Evolutionary conservation across 2,113 vertebrate species (phyloP).

Genomic region (Gasterosteus nipponicus): DNA sequence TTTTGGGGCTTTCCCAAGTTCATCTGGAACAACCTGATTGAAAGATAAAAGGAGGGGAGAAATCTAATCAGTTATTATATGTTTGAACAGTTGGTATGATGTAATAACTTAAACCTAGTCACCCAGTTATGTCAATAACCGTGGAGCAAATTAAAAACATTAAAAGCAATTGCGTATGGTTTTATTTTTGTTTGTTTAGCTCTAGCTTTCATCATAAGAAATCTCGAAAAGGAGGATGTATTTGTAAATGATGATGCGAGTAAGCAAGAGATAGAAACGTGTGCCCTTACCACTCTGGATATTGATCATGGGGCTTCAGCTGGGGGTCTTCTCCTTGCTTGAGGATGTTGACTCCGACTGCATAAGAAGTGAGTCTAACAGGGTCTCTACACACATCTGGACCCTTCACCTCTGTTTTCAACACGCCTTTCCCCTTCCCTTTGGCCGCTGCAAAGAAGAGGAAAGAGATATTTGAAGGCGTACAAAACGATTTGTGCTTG

Average conservation of each 20-base stretch:
- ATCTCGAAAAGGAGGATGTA: not conserved
- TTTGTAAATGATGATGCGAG: not conserved
- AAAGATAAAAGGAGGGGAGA: not conserved
- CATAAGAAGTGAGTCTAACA: conserved; percentile 80
- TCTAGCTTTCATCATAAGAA: not conserved
- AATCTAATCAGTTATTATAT: not conserved
- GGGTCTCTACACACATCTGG: conserved; percentile 92
- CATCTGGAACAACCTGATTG: conserved; percentile 88
- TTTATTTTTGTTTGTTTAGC: not conserved
- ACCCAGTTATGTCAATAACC: not conserved
- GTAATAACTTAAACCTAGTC: not conserved
- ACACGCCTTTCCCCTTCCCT: conserved; percentile 81
- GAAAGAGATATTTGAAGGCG: not conserved
- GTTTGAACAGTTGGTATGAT: not conserved
- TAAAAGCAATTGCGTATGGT: not conserved
- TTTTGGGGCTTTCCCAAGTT: conserved; percentile 83
- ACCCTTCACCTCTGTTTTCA: conserved; percentile 83
- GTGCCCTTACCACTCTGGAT: conserved; percentile 89
- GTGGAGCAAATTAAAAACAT: not conserved
- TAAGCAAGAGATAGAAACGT: not conserved
- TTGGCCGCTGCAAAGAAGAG: conserved; percentile 77
- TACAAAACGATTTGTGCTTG: not conserved
- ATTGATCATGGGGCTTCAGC: conserved; percentile 84
- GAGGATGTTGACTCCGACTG: conserved; percentile 89
- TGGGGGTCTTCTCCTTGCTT: conserved; percentile 88